Percentiles rank a stretch among this genome's conserved stretches.
phyloP scores from a whole-genome alignment of 2,113 vertebrate genomes.

The zebrafish (Danio rerio) region GRCz12tu NC_133189.1:55589501-55590000 shows the following conservation, averaged over 20 bases:
- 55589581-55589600: conserved; percentile 63
- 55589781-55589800: conserved; percentile 79
- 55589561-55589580: conserved; percentile 62
- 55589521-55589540: conserved; percentile 72
- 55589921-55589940: conserved; percentile 62
- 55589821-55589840: conserved; percentile 83
- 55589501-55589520: conserved; percentile 64
- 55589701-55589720: conserved; percentile 34
- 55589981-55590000: background rate
- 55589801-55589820: conserved; percentile 79
- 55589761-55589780: conserved; percentile 81
- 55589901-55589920: conserved; percentile 75
- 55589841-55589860: conserved; percentile 82
- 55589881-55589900: conserved; percentile 79
- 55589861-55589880: conserved; percentile 81
- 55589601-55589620: conserved; percentile 36
- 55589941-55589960: conserved; percentile 57
- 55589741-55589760: conserved; percentile 63
- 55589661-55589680: conserved; percentile 69
- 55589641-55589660: conserved; percentile 66
- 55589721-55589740: conserved; percentile 47
- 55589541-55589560: conserved; percentile 64
- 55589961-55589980: conserved; percentile 8
- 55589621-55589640: conserved; percentile 43
- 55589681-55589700: conserved; percentile 66